Evolutionary conservation across 2,888 invertebrate species (phyloP).

Genomic region (Oeneis ivallda): DNA sequence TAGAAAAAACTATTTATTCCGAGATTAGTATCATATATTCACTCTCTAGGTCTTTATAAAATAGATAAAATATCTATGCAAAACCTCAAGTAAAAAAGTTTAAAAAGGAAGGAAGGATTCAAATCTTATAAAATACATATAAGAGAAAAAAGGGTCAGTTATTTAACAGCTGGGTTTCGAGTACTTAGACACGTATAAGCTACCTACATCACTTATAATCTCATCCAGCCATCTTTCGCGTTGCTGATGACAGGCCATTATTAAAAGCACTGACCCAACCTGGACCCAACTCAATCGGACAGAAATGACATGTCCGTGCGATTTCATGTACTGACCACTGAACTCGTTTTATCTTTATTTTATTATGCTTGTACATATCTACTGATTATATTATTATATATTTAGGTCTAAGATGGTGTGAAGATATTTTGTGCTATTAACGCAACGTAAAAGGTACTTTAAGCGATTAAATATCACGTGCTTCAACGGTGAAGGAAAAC

Average conservation of each 20-base stretch:
- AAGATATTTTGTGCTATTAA: neutral
- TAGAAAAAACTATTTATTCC: no score
- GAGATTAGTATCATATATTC: no score
- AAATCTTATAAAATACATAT: no score
- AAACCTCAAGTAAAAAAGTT: no score
- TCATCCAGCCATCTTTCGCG: constrained; percentile 19
- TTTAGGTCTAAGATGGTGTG: neutral
- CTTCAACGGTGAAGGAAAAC: no score
- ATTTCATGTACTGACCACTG: constrained; percentile 13
- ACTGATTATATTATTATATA: neutral
- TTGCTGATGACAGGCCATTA: constrained; percentile 37
- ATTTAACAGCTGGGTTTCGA: no score
- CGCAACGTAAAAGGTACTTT: no score
- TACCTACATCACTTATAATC: constrained; percentile 26
- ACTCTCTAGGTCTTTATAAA: no score
- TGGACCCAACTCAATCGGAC: constrained; percentile 39
- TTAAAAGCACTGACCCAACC: constrained; percentile 38
- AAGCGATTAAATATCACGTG: no score
- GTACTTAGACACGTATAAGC: constrained; percentile 1
- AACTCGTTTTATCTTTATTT: constrained; percentile 6
- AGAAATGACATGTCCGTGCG: constrained; percentile 28
- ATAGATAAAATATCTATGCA: no score
- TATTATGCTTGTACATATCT: neutral
- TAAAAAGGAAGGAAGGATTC: no score
- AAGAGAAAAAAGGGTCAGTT: no score